These are phyloP conservation scores for Netelia fuscicornis DNA, from an alignment of 2,888 invertebrate genomes.

Conservation along the genomic window DNA sequence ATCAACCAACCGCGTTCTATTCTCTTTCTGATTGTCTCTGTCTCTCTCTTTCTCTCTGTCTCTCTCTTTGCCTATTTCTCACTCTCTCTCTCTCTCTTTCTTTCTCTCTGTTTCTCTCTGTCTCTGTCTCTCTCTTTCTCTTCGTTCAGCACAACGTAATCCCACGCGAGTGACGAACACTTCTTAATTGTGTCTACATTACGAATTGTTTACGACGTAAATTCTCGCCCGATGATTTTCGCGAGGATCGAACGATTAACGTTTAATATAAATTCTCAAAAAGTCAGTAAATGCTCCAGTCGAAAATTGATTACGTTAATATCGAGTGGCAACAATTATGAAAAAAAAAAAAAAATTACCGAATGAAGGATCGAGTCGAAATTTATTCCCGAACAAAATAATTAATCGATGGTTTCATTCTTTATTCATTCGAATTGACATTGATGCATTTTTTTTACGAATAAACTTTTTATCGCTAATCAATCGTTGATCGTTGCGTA, in stretches of 20 bases:
- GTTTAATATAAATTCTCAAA: background rate
- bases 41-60: background rate
- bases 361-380: too few species aligned
- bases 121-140: conserved; percentile 15
- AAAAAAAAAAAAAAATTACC: too few species aligned
- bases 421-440: too few species aligned
- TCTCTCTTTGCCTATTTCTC: background rate
- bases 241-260: conserved; percentile 12
- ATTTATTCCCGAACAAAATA: too few species aligned
- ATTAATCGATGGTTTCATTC: too few species aligned
- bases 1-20: conserved; percentile 54
- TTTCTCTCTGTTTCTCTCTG: background rate
- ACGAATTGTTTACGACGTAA: background rate
- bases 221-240: background rate
- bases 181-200: background rate
- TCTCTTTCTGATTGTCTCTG: conserved; percentile 6
- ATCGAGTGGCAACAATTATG: too few species aligned
- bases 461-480: too few species aligned
- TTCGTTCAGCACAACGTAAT: conserved; percentile 24
- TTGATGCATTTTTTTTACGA: too few species aligned
- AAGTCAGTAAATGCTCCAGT: too few species aligned
- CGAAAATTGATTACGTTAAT: too few species aligned
- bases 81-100: background rate
- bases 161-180: conserved; percentile 8
- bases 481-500: background rate